Conservation (phyloP, 2,888 invertebrate genomes). For the Thysanoteuthis rhombus region DNA sequence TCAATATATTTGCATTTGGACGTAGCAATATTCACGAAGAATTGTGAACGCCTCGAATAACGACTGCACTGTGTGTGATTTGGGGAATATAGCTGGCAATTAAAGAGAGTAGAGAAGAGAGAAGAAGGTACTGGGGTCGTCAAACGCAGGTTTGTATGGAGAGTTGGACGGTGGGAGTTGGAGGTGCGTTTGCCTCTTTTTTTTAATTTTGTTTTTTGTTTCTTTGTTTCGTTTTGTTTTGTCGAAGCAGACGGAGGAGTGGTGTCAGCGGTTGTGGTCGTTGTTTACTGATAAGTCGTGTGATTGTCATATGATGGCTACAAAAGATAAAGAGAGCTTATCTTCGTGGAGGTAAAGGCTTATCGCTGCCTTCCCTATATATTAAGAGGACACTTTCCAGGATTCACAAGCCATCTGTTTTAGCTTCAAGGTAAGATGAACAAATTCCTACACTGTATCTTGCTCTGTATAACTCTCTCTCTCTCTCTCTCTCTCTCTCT, state of each 20-base stretch:
- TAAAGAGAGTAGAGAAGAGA: too few relatives aligned
- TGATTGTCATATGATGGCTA: neutral
- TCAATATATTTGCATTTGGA: too few relatives aligned
- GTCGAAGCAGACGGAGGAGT: neutral
- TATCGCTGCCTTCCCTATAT: neutral
- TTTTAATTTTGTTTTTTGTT: too few relatives aligned
- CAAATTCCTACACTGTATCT: neutral
- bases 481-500: too few relatives aligned
- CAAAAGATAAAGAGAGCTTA: neutral
- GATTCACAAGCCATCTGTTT: neutral
- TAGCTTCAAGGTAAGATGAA: neutral
- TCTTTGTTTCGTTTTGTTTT: too few relatives aligned
- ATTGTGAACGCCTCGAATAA: too few relatives aligned
- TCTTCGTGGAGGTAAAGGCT: neutral
- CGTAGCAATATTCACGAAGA: too few relatives aligned
- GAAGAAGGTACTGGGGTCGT: too few relatives aligned
- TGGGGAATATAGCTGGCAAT: too few relatives aligned
- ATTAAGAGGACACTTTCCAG: neutral
- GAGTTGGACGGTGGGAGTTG: neutral
- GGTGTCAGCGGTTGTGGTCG: neutral
- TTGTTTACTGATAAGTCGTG: neutral
- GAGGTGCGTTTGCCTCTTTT: neutral
- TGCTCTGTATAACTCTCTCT: too few relatives aligned
- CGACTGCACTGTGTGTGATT: too few relatives aligned
- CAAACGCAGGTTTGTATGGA: too few relatives aligned